Percentiles rank a stretch among this genome's conserved stretches.
Evolutionary conservation across 2,113 vertebrate genomes (phyloP).

Genomic region (Beaufortia kweichowensis): DNA sequence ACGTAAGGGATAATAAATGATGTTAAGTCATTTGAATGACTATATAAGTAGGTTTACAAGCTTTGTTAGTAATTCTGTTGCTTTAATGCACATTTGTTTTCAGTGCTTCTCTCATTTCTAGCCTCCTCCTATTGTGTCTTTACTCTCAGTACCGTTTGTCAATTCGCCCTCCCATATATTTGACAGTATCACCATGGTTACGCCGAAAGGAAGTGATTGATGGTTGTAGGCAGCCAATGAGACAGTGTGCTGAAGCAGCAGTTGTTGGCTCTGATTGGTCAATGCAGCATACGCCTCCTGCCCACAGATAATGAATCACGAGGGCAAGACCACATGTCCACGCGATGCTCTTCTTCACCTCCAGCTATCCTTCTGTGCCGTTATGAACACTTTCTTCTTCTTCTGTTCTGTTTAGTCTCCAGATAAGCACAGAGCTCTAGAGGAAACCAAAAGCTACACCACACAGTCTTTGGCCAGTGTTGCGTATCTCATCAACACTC

Average conservation of each 20-base stretch:
- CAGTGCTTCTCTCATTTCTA: not conserved
- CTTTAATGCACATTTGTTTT: constrained; percentile 12
- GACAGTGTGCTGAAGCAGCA: not conserved
- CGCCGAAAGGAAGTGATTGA: constrained; percentile 39
- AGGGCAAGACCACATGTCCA: not conserved
- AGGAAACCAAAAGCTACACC: constrained; percentile 99
- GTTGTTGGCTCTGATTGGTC: constrained; percentile 37
- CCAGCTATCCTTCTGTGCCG: not conserved
- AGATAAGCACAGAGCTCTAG: constrained; percentile 94
- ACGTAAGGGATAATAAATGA: no score
- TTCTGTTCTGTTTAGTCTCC: constrained; percentile 75
- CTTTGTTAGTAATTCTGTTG: no score
- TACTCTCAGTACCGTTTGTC: constrained; percentile 29
- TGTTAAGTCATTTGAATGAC: no score
- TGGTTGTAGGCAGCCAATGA: constrained; percentile 44
- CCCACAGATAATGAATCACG: constrained; percentile 29
- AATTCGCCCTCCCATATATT: not conserved
- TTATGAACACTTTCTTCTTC: not conserved
- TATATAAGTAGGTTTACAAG: no score
- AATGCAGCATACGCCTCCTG: not conserved
- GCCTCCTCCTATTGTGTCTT: not conserved
- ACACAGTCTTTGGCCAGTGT: constrained; percentile 98
- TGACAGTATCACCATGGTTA: constrained; percentile 45
- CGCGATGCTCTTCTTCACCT: not conserved
- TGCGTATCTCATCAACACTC: constrained; percentile 98